Percentiles rank a stretch among this genome's conserved stretches.
These are phyloP conservation scores for Macrostomum lignano DNA, from an alignment of 1,140 invertebrate genomes.

Conservation along the genomic window DNA sequence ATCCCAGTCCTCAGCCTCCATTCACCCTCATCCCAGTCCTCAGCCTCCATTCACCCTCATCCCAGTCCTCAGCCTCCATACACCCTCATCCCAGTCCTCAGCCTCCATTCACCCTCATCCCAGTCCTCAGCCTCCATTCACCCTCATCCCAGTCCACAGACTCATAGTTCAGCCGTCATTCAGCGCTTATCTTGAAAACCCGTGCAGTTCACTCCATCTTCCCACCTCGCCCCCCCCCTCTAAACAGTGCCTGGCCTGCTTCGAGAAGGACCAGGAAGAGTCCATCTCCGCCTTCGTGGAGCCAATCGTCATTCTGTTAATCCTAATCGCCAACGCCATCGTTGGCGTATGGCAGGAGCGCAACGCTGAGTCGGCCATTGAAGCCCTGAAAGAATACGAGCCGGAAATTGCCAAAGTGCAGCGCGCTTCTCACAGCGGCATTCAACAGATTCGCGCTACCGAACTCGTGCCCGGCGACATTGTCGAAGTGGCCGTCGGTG, in stretches of 20 bases:
- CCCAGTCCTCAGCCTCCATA: too few species aligned
- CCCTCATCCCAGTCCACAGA: too few species aligned
- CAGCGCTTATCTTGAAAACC: too few species aligned
- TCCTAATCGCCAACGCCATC: constrained; percentile 93
- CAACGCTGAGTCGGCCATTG: constrained; percentile 98
- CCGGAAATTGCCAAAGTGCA: constrained; percentile 99
- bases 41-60: too few species aligned
- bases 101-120: too few species aligned
- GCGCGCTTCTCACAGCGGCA: constrained; percentile 64
- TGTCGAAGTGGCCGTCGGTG: constrained; percentile 75
- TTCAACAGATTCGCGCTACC: constrained; percentile 80
- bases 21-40: too few species aligned
- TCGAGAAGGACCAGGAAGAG: constrained; percentile 13
- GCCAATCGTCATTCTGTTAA: constrained; percentile 97
- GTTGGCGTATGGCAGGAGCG: constrained; percentile 99
- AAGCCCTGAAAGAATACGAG: constrained; percentile 99
- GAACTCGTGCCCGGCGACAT: constrained; percentile 95
- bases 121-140: too few species aligned
- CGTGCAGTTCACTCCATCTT: too few species aligned
- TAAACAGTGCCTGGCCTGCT: constrained; percentile 35
- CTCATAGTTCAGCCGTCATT: too few species aligned
- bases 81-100: too few species aligned
- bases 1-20: too few species aligned
- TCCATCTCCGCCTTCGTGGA: constrained; percentile 90
- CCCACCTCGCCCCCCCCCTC: too few species aligned